Evolutionary conservation across 2,888 invertebrate species (phyloP), one percentile per base, ranked within the genome.

Genomic region (Oscheius myriophilus): DNA sequence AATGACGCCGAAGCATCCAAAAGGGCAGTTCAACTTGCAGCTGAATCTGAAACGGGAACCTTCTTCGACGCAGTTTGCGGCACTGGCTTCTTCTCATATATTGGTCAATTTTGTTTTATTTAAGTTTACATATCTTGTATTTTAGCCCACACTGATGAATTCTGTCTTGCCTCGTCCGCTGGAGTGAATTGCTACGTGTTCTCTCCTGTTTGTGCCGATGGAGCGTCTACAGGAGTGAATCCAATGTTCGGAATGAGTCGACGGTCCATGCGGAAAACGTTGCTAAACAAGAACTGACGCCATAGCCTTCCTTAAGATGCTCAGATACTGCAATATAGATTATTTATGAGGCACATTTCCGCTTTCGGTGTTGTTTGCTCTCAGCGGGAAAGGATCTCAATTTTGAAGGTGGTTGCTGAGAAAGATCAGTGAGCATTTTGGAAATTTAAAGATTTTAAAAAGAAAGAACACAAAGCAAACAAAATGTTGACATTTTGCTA

Each of bases 21-120:
- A 69, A 61, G 81, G 55, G 78, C 79, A 21, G 79, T 85, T 2
- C 85, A 85, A 67, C 70, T 69, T 42, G 73, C 75, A 9, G 80
- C 84, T 7, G 85, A 85, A 68, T 67, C 76, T 0, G 82, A 82
- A 54, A 75, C 82, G 1, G 82, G 80, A 0, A 51, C 69, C 26
- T 80, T 71, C 65, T 84, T 79, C 70, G 83, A 85, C 58, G 83
- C 83, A 16, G 76, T 85, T 25, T 85, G 85, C 55, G 85, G 85
- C n/a, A 85, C 85, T n/a, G 85, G 85, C 45, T 85, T 85, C 72
- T 85, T 84, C 72, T 76, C 76, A 49, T 85, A 86, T 58, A 84
- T 85, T 21, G 76, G 76, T 76, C 25, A 4, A 41, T 18, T 49
- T 16, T 14, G 14, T 51, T 54, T 41, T n/a, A 9, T 25, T 3